These are phyloP conservation scores for Steatornis caripensis DNA, from an alignment of 2,113 vertebrate species.

Conservation along the genomic window DNA sequence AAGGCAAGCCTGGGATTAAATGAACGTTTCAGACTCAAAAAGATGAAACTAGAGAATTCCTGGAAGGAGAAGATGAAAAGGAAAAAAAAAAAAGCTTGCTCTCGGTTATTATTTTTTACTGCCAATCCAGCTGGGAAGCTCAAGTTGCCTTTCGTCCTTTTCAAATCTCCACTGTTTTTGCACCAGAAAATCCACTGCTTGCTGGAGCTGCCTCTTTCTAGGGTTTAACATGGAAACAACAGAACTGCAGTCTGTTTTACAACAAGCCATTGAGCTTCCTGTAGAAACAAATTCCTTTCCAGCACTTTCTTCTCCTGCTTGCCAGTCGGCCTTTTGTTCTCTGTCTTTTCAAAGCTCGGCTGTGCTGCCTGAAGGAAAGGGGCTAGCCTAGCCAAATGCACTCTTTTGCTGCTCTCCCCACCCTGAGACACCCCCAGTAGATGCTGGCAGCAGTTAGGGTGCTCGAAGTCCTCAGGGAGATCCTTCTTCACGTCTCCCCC, in stretches of 20 bases:
- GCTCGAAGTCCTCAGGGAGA: slow-evolving; percentile 34
- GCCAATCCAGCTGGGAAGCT: neutral
- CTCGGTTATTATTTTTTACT: neutral
- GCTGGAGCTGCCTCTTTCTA: slow-evolving; percentile 24
- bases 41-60: slow-evolving; percentile 45
- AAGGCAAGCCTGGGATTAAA: slow-evolving; percentile 64
- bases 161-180: neutral
- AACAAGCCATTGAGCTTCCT: slow-evolving; percentile 49
- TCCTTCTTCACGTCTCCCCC: neutral
- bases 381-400: neutral
- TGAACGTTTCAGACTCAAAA: slow-evolving; percentile 44
- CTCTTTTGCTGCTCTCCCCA: neutral
- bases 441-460: slow-evolving; percentile 35
- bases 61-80: slow-evolving; percentile 37
- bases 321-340: slow-evolving; percentile 45
- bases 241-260: slow-evolving; percentile 46
- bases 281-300: slow-evolving; percentile 63
- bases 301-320: slow-evolving; percentile 35
- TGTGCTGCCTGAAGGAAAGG: slow-evolving; percentile 49
- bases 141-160: neutral
- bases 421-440: neutral
- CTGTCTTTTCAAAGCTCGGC: slow-evolving; percentile 43
- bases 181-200: neutral
- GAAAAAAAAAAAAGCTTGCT: neutral
- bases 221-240: slow-evolving; percentile 24